Base-by-base conservation (phyloP, 2,888 invertebrate genomes). In the Drosophila tripunctata region DNA sequence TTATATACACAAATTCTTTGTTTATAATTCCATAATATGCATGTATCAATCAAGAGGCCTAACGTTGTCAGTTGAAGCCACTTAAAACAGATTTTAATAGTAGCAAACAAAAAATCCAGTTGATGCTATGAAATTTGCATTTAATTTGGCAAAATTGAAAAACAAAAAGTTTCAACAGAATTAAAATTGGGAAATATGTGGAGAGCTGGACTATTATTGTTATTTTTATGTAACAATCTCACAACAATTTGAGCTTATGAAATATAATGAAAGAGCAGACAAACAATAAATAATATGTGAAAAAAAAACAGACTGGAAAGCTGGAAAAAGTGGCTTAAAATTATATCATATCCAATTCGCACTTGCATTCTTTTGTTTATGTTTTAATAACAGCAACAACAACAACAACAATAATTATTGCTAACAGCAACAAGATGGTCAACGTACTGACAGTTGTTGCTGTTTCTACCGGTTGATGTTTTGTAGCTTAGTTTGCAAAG, bases 251-350 rank as follows among this genome's bases (percentile, higher is more conserved):
- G 33, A 66, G 77, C 70, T 86, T 79, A 76, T 83, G 31, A 67
- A 81, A 81, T 71, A 87, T 81, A 72, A 75, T 78, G 58, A 66
- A 75, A 78, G 27, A 41, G 44, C 57, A 41, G 48, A 40, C 50
- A 30, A 56, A 12, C 27, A 17, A 54, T 22, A n/a, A 72, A 43
- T 56, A 48, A 74, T 35, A 40, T 64, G 64, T n/a, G n/a, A n/a
- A n/a, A n/a, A n/a, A n/a, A n/a, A n/a, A n/a, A n/a, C n/a, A n/a
- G n/a, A n/a, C n/a, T n/a, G n/a, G n/a, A n/a, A n/a, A n/a, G n/a
- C n/a, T n/a, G n/a, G n/a, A 61, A 85, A 80, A 87, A 78, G 47
- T 73, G 87, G 85, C 78, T 78, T 87, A 75, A 82, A 87, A 67
- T 67, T 65, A 68, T 55, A 67, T 50, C 48, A 67, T 73, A 57